A percentile compares a stretch with the other conserved stretches of the same genome.
phyloP scores from a whole-genome alignment of 2,113 vertebrate genomes.

The Acrocephalus arundinaceus region DNA sequence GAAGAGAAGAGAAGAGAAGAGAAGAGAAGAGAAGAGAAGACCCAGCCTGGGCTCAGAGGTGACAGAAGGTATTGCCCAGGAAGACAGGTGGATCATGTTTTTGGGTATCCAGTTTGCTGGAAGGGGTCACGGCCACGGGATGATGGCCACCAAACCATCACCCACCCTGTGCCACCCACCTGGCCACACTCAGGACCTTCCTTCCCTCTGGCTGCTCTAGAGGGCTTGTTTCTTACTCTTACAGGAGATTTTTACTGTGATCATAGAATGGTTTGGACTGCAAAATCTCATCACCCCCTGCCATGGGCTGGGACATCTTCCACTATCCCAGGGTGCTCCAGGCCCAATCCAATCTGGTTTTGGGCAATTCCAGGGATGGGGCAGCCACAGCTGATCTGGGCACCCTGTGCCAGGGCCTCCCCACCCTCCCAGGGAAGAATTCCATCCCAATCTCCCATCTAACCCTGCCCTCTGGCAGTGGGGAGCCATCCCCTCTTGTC shows the following conservation, averaged over 20 bases:
- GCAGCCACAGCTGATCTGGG: background rate
- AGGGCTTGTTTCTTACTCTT: fast-evolving
- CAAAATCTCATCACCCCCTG: background rate
- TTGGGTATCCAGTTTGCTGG: background rate
- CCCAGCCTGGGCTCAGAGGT: background rate
- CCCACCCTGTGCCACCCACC: background rate
- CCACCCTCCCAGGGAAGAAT: background rate
- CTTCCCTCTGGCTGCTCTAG: background rate
- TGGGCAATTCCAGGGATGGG: background rate
- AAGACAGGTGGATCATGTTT: background rate
- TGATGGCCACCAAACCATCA: background rate
- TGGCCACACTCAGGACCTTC: background rate
- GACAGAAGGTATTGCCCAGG: background rate
- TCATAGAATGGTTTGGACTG: background rate
- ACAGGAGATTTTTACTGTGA: background rate
- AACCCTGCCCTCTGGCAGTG: background rate
- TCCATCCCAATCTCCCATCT: background rate
- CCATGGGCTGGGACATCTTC: background rate
- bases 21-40: background rate
- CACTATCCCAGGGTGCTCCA: background rate
- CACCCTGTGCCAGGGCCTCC: background rate
- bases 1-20: no score
- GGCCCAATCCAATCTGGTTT: background rate
- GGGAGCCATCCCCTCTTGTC: background rate
- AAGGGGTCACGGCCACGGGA: background rate